A percentile compares a stretch with the other conserved stretches of the same genome.
phyloP scores from a whole-genome alignment of 2,113 vertebrate species.

The pig (Sus scrofa) region T2T-Sscrofa CM000820.6:125957501-125958000 shows the following conservation, averaged over 20 bases:
- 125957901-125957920: neutral
- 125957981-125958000: neutral
- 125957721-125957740: neutral
- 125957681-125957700: neutral
- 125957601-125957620: neutral
- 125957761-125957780: neutral
- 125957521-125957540: neutral
- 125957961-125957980: accelerated
- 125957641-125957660: neutral
- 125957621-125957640: neutral
- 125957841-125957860: neutral
- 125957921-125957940: neutral
- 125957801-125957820: neutral
- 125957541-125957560: neutral
- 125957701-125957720: neutral
- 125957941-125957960: neutral
- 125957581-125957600: neutral
- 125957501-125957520: neutral
- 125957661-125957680: neutral
- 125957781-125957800: conserved; percentile 51
- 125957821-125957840: conserved; percentile 35
- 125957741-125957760: neutral
- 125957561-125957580: neutral
- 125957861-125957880: neutral
- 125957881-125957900: neutral